These are phyloP conservation scores for Gadus macrocephalus DNA, from an alignment of 2,113 vertebrate species.

Conservation along the genomic window DNA sequence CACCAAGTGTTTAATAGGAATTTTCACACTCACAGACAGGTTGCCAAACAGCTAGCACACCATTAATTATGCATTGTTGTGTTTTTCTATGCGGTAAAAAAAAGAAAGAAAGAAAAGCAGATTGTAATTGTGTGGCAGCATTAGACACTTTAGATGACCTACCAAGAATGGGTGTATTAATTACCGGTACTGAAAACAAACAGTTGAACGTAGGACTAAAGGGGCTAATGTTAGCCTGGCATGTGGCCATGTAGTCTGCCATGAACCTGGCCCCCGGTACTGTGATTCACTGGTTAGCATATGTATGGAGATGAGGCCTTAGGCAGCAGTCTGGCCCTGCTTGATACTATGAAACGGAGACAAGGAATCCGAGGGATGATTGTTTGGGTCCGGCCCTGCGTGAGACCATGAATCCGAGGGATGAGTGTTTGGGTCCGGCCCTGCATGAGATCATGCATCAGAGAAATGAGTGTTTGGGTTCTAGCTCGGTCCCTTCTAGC, in stretches of 20 bases:
- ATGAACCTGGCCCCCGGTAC: background rate
- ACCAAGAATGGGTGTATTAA: conserved; percentile 4
- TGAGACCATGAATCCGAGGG: too few relatives aligned
- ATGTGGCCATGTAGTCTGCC: background rate
- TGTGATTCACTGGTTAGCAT: too few relatives aligned
- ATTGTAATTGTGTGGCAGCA: conserved; percentile 18
- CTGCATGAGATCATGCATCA: too few relatives aligned
- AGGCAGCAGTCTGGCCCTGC: background rate
- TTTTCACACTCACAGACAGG: conserved; percentile 59
- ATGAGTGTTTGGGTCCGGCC: too few relatives aligned
- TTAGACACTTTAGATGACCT: conserved; percentile 1
- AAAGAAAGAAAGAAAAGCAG: conserved; percentile 11
- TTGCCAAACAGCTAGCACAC: conserved; percentile 62
- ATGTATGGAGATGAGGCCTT: background rate
- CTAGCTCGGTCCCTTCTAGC: background rate
- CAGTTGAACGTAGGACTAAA: background rate
- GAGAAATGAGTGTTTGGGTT: too few relatives aligned
- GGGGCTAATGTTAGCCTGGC: background rate
- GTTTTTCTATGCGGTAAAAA: conserved; percentile 35
- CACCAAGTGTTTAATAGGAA: conserved; percentile 68
- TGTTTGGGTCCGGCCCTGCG: too few relatives aligned
- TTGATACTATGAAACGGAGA: background rate
- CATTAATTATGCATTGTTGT: conserved; percentile 67
- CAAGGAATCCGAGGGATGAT: too few relatives aligned
- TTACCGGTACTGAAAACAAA: background rate